phyloP scores from a whole-genome alignment of 2,888 invertebrate species.

The Scrobipalpa atriplicella region DNA sequence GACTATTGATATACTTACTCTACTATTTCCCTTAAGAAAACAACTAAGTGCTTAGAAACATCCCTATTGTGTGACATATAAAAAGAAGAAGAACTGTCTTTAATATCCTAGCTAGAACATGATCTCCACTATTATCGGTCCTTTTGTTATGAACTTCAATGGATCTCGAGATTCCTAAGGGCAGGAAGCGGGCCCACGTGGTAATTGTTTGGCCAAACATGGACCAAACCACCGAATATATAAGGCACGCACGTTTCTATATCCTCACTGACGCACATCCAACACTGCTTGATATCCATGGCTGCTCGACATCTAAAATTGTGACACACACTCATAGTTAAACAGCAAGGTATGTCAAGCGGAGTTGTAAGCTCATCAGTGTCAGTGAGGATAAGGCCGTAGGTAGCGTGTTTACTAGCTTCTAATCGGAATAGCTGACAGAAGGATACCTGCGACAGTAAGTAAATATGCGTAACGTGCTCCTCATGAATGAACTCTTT shows the following conservation, averaged over 20 bases:
- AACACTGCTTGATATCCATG: not conserved
- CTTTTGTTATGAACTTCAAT: slow-evolving; percentile 52
- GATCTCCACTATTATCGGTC: slow-evolving; percentile 42
- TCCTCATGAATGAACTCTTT: slow-evolving; percentile 17
- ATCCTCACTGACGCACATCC: slow-evolving; percentile 39
- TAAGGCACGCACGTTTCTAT: slow-evolving; percentile 43
- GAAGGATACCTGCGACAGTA: slow-evolving; percentile 11
- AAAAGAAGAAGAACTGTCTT: slow-evolving; percentile 25
- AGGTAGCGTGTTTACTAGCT: slow-evolving; percentile 37
- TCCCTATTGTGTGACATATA: not conserved
- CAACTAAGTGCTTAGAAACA: too few species aligned
- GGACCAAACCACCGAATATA: slow-evolving; percentile 35
- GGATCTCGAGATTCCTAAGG: slow-evolving; percentile 48
- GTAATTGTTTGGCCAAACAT: slow-evolving; percentile 58
- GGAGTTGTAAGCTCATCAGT: not conserved
- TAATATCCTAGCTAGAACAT: slow-evolving; percentile 32
- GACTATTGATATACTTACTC: slow-evolving; percentile 34
- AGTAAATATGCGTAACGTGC: slow-evolving; percentile 14
- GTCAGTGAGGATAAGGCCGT: not conserved
- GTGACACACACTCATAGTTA: too few species aligned
- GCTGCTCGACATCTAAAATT: not conserved
- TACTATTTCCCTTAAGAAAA: too few species aligned
- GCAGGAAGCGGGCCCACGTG: slow-evolving; percentile 62
- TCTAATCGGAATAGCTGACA: slow-evolving; percentile 11
- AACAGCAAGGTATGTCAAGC: not conserved